Conservation (phyloP, 2,888 invertebrate species). For the Desoria tigrina region DNA sequence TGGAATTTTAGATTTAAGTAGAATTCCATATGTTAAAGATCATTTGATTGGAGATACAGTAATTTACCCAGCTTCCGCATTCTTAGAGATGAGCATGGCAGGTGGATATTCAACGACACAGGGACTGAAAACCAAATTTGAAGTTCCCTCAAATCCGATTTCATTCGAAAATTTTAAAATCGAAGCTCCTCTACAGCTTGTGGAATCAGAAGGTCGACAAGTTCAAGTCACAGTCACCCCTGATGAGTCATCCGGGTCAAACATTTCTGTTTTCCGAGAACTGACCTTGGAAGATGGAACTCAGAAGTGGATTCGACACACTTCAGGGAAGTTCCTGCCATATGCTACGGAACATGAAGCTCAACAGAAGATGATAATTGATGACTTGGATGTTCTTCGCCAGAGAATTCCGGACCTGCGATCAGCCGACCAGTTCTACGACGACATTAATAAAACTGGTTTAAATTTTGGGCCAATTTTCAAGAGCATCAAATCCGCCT, state of each 20-base stretch:
- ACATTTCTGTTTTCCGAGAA: neutral
- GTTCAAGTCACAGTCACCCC: conserved; percentile 18
- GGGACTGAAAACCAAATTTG: neutral
- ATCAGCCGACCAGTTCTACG: neutral
- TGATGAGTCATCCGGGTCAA: neutral
- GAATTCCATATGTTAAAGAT: conserved; percentile 26
- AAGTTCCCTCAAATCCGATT: conserved; percentile 4
- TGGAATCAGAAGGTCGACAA: conserved; percentile 5
- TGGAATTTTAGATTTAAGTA: conserved; percentile 4
- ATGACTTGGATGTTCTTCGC: neutral
- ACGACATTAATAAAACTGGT: neutral
- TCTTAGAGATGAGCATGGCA: conserved; percentile 23
- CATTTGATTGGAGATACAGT: conserved; percentile 25
- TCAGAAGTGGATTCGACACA: neutral
- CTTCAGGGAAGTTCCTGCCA: neutral
- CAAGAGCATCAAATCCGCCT: neutral
- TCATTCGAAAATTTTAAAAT: conserved; percentile 25
- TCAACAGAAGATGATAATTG: neutral
- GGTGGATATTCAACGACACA: conserved; percentile 25
- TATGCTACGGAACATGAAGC: neutral
- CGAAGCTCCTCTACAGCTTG: conserved; percentile 18
- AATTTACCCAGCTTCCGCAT: conserved; percentile 29
- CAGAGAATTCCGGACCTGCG: neutral
- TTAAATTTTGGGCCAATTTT: neutral
- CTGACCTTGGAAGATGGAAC: neutral